Percentiles rank a stretch among this genome's conserved stretches.
Conservation (phyloP, 2,113 vertebrate genomes). For the Mirounga angustirostris region DNA sequence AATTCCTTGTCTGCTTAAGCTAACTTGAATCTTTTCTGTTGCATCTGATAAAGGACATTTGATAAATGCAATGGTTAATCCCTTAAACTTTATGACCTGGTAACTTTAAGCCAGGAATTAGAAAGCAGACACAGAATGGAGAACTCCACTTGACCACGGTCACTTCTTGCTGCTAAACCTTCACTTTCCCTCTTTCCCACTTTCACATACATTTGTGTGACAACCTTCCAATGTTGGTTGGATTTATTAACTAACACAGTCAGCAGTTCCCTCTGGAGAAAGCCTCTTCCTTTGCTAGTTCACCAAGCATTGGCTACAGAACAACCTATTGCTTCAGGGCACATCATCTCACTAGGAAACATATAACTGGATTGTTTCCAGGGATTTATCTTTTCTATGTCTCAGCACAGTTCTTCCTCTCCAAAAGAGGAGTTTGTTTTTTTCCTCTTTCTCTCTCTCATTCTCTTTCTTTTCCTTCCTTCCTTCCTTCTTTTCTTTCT, state of each 20-base stretch:
- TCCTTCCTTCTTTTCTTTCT: too few relatives aligned
- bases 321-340: neutral
- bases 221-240: neutral
- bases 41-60: neutral
- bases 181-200: neutral
- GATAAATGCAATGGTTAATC: neutral
- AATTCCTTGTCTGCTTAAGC: neutral
- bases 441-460: accelerated
- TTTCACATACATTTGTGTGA: neutral
- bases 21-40: neutral
- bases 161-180: neutral
- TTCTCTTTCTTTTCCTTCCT: accelerated
- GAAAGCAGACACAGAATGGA: neutral
- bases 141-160: neutral
- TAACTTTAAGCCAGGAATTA: neutral
- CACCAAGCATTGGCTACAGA: neutral
- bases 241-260: neutral
- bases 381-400: constrained; percentile 45
- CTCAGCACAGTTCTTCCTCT: constrained; percentile 32
- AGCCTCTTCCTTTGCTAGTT: neutral
- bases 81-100: neutral
- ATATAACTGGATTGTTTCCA: neutral
- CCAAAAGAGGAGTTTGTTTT: constrained; percentile 68
- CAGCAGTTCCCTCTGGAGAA: neutral
- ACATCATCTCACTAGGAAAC: neutral